A percentile compares a stretch with the other conserved stretches of the same genome.
Evolutionary conservation across 2,888 invertebrate genomes (phyloP).

Genomic region (Atethmia centrago): DNA sequence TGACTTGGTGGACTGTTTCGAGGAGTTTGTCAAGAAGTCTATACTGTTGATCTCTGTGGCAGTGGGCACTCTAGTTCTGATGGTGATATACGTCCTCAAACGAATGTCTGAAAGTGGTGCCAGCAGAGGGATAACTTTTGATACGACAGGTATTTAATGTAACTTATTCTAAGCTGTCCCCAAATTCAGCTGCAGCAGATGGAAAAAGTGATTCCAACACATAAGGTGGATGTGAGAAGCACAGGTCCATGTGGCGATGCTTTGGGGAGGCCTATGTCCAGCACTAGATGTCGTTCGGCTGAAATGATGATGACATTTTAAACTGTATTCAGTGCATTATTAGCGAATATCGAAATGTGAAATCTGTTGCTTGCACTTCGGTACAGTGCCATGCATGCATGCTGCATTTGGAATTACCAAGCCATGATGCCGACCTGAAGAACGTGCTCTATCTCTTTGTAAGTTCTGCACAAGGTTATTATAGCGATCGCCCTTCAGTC

Average conservation of each 20-base stretch:
- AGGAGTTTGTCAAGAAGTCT: constrained; percentile 79
- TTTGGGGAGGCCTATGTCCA: neutral
- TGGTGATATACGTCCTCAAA: constrained; percentile 75
- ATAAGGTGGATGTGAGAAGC: neutral
- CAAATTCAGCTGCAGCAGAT: neutral
- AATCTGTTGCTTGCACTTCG: neutral
- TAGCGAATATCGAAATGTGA: neutral
- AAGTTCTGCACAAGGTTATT: neutral
- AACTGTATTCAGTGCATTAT: neutral
- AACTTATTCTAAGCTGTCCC: neutral
- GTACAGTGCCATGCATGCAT: neutral
- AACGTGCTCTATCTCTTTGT: neutral
- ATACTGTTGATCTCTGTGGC: constrained; percentile 75
- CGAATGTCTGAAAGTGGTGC: constrained; percentile 10
- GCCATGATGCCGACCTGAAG: neutral
- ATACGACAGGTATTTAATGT: constrained; percentile 17
- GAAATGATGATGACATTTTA: neutral
- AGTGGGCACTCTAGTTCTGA: constrained; percentile 71
- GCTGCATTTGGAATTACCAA: neutral
- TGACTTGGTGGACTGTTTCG: constrained; percentile 76
- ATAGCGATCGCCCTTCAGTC: neutral
- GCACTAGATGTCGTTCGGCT: neutral
- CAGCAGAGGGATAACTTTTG: neutral
- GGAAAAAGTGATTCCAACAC: neutral
- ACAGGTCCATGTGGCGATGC: neutral